Percentiles rank a stretch among this genome's conserved stretches.
phyloP scores from a whole-genome alignment of 2,113 vertebrate genomes.

The Sander lucioperca region DNA sequence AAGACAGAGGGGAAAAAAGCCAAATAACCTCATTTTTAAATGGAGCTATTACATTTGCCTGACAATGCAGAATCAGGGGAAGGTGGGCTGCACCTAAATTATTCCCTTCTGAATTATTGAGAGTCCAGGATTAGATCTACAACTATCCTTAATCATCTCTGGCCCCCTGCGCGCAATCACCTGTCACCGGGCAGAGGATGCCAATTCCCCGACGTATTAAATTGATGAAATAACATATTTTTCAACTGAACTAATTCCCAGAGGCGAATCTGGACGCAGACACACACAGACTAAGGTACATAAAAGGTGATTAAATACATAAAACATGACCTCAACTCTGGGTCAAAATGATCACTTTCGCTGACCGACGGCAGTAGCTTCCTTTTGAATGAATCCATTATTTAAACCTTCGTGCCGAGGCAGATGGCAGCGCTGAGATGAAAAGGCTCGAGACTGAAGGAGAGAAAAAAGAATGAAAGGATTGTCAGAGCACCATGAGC shows the following conservation, averaged over 20 bases:
- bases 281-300: background rate
- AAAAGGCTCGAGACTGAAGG: conserved; percentile 17
- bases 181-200: conserved; percentile 5
- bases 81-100: background rate
- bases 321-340: background rate
- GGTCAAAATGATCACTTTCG: background rate
- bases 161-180: background rate
- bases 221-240: background rate
- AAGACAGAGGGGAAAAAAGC: no score
- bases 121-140: background rate
- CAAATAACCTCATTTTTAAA: background rate
- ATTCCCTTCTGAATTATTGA: conserved; percentile 7
- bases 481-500: background rate
- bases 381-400: conserved; percentile 5
- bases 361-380: background rate
- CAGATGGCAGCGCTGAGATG: conserved; percentile 30
- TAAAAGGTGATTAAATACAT: background rate
- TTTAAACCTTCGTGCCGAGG: conserved; percentile 1
- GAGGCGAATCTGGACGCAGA: background rate
- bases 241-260: background rate
- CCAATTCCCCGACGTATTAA: background rate
- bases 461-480: background rate
- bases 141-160: background rate
- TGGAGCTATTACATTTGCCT: background rate
- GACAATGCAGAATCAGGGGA: background rate